Percentiles rank a stretch among this genome's conserved stretches.
Evolutionary conservation across 2,888 invertebrate genomes (phyloP).

Genomic region (Tipula lateralis): DNA sequence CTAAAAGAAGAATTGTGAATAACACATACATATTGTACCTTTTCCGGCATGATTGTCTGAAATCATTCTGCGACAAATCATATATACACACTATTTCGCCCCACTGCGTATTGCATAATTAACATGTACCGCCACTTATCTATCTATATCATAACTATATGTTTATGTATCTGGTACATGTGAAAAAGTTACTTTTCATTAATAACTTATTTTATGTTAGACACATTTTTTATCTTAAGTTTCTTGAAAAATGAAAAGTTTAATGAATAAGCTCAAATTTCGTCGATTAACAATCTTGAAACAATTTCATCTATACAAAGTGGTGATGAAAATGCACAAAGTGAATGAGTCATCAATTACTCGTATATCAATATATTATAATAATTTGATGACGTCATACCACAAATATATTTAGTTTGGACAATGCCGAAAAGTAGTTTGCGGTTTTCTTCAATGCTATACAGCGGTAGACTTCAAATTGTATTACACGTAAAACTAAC

Average conservation of each 20-base stretch:
- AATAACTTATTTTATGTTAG: background rate
- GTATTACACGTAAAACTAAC: too few relatives aligned
- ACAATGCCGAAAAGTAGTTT: too few relatives aligned
- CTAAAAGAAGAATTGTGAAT: background rate
- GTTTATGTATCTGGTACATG: background rate
- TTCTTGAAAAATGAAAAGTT: background rate
- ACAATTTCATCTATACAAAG: background rate
- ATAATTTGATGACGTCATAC: background rate
- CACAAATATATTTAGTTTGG: too few relatives aligned
- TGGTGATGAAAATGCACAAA: background rate
- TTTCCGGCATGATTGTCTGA: background rate
- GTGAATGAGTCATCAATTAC: background rate
- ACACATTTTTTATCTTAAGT: too few relatives aligned
- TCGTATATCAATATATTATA: background rate
- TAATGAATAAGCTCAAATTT: background rate
- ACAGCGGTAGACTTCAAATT: too few relatives aligned
- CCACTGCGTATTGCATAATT: background rate
- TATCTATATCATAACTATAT: background rate
- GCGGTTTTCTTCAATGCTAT: too few relatives aligned
- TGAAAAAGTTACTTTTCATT: background rate
- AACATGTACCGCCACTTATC: background rate
- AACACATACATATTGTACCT: background rate
- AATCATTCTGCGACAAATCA: background rate
- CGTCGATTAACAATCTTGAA: background rate
- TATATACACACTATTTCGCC: background rate